Conservation (phyloP, 2,888 invertebrate species). For the Tenthredo distinguenda region DNA sequence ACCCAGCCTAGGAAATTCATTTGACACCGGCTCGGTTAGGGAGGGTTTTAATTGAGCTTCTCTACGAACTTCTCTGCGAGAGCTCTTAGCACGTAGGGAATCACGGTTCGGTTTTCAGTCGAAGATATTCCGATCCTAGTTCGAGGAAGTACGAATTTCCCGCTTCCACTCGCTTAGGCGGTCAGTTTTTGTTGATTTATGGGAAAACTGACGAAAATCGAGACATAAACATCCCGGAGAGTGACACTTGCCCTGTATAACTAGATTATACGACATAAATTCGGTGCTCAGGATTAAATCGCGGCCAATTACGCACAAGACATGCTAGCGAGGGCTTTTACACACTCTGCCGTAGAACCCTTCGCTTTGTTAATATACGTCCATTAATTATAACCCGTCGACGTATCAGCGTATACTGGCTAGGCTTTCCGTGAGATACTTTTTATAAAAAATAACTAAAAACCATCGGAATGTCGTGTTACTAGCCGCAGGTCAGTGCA, state of each 20-base stretch:
- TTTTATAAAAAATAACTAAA: neutral
- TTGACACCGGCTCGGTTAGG: neutral
- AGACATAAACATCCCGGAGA: neutral
- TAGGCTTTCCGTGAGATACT: neutral
- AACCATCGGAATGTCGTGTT: neutral
- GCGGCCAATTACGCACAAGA: constrained; percentile 13
- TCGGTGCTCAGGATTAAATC: neutral
- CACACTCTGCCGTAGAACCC: neutral
- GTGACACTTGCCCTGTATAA: neutral
- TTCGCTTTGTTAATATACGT: neutral
- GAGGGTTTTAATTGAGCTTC: constrained; percentile 19
- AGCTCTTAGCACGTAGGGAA: neutral
- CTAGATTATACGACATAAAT: constrained; percentile 4
- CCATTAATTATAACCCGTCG: constrained; percentile 16
- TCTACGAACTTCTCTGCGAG: neutral
- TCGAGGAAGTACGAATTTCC: no score
- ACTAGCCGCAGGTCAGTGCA: neutral
- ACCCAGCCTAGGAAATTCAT: constrained; percentile 19
- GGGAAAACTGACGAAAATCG: neutral
- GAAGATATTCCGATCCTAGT: neutral
- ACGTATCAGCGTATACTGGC: neutral
- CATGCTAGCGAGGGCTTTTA: neutral
- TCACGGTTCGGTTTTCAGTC: neutral
- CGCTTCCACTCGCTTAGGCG: neutral
- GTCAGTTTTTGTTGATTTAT: neutral